These are phyloP conservation scores for Fissipunctia ypsillon DNA, from an alignment of 2,888 invertebrate species.

Conservation along the genomic window DNA sequence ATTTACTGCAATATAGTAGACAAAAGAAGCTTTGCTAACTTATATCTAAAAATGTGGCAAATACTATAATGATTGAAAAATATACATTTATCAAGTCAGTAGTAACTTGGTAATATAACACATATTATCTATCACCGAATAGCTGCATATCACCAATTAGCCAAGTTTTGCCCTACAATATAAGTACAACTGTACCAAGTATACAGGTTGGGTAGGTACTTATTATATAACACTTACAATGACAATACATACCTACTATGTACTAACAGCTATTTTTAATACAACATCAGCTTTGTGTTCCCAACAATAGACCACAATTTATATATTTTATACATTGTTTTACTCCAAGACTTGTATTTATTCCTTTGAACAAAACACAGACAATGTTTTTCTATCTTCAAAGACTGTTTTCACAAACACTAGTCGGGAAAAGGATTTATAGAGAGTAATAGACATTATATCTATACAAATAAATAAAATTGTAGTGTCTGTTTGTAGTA, in stretches of 20 bases:
- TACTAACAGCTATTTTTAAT: conserved; percentile 43
- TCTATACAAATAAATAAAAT: too few relatives aligned
- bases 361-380: conserved; percentile 76
- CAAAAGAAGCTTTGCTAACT: too few relatives aligned
- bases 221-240: not conserved
- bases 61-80: too few relatives aligned
- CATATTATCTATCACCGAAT: too few relatives aligned
- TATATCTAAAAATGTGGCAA: too few relatives aligned
- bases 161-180: too few relatives aligned
- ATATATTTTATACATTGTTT: conserved; percentile 64
- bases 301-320: conserved; percentile 68
- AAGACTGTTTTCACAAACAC: conserved; percentile 78
- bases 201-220: not conserved
- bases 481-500: too few relatives aligned
- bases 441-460: conserved; percentile 43
- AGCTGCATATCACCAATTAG: too few relatives aligned
- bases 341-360: conserved; percentile 66
- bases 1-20: too few relatives aligned
- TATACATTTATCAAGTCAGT: too few relatives aligned
- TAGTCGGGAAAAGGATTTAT: conserved; percentile 62
- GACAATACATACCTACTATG: not conserved
- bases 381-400: conserved; percentile 78
- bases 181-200: too few relatives aligned
- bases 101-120: too few relatives aligned
- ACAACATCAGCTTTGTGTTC: conserved; percentile 55